A percentile compares a stretch with the other conserved stretches of the same genome.
These are phyloP conservation scores for Stenurella melanura DNA, from an alignment of 2,888 invertebrate species.

Conservation along the genomic window DNA sequence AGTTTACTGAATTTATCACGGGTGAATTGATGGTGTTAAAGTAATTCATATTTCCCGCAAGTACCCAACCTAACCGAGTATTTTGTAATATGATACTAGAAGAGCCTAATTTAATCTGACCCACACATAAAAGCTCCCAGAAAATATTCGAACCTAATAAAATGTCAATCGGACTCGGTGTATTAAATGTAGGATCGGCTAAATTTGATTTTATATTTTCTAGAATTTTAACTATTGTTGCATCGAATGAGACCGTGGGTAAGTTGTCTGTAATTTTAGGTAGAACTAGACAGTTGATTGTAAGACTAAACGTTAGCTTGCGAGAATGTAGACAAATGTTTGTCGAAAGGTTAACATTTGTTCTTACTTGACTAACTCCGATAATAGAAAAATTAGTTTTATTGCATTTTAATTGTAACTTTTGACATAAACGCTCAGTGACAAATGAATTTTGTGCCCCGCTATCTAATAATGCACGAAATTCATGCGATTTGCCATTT, in stretches of 20 bases:
- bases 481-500: too few relatives aligned
- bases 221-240: constrained; percentile 40
- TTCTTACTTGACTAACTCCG: constrained; percentile 37
- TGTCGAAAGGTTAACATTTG: constrained; percentile 38
- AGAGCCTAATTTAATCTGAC: constrained; percentile 33
- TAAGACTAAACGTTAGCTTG: neutral
- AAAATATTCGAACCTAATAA: constrained; percentile 47
- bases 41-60: constrained; percentile 44
- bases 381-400: constrained; percentile 37
- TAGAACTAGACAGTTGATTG: too few relatives aligned
- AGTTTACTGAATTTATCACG: neutral
- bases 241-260: neutral
- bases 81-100: constrained; percentile 41
- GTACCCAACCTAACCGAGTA: constrained; percentile 48
- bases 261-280: neutral
- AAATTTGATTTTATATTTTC: constrained; percentile 38
- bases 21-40: neutral
- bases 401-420: constrained; percentile 25
- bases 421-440: constrained; percentile 24
- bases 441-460: too few relatives aligned
- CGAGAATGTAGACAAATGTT: too few relatives aligned
- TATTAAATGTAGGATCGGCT: constrained; percentile 50
- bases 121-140: constrained; percentile 27
- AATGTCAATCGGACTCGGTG: constrained; percentile 40
- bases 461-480: constrained; percentile 35